phyloP scores from a whole-genome alignment of 1,140 invertebrate genomes.

The Euwallacea fornicatus region DNA sequence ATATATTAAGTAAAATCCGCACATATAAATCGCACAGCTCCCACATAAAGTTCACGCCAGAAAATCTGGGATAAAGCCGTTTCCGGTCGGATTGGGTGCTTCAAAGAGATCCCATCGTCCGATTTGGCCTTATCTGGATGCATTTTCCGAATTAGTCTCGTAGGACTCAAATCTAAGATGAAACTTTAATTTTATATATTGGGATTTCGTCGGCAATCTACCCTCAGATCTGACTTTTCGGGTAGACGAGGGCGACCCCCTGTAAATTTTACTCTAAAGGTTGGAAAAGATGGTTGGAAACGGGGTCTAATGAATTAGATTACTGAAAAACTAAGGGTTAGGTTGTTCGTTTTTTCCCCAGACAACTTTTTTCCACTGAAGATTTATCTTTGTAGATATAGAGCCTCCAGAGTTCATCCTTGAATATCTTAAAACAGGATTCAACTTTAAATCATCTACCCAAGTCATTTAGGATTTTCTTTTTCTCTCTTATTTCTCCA shows the following conservation, averaged over 20 bases:
- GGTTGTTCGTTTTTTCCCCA: neutral
- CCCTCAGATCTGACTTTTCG: slow-evolving; percentile 22
- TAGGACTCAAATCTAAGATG: slow-evolving; percentile 25
- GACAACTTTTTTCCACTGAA: neutral
- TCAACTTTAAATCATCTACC: neutral
- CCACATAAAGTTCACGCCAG: neutral
- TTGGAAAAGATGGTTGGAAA: slow-evolving; percentile 11
- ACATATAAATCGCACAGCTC: neutral
- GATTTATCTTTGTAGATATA: neutral
- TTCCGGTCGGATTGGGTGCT: slow-evolving; percentile 1
- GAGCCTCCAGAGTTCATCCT: neutral
- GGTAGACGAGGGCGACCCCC: slow-evolving; percentile 2
- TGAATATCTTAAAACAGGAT: neutral
- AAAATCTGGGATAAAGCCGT: slow-evolving; percentile 7
- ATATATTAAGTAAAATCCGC: too few relatives aligned
- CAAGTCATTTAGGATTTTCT: neutral
- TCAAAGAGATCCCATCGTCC: slow-evolving; percentile 25
- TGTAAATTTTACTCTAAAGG: slow-evolving; percentile 21
- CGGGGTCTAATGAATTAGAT: slow-evolving; percentile 17
- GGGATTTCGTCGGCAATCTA: slow-evolving; percentile 27
- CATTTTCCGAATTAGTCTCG: slow-evolving; percentile 34
- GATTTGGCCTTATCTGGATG: slow-evolving; percentile 25
- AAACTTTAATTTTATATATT: slow-evolving; percentile 35
- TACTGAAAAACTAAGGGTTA: neutral
- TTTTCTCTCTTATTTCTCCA: neutral